A percentile compares a stretch with the other conserved stretches of the same genome.
phyloP scores from a whole-genome alignment of 2,888 invertebrate species.

The Cosmopolites sordidus region DNA sequence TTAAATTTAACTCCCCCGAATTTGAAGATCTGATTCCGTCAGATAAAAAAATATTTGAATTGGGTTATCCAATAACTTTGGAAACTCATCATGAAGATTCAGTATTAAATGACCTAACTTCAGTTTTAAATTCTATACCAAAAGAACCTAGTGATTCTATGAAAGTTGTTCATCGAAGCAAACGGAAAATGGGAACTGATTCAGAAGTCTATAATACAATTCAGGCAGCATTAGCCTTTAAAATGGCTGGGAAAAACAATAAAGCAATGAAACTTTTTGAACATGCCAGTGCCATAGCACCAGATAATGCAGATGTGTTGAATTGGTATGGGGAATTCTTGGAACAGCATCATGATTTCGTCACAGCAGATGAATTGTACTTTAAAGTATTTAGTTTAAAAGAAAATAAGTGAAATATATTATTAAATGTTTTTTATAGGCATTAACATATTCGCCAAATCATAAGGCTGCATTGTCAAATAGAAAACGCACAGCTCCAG shows the following conservation, averaged over 20 bases:
- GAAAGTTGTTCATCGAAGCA: constrained; percentile 26
- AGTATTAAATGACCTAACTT: constrained; percentile 39
- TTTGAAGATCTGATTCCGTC: constrained; percentile 46
- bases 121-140: constrained; percentile 36
- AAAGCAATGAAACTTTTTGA: constrained; percentile 84
- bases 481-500: constrained; percentile 76
- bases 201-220: constrained; percentile 81
- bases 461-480: constrained; percentile 77
- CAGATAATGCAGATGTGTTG: constrained; percentile 87
- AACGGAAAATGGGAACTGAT: constrained; percentile 45
- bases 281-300: constrained; percentile 88
- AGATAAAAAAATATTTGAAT: constrained; percentile 31
- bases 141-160: constrained; percentile 20
- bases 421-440: constrained; percentile 42
- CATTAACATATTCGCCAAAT: constrained; percentile 77
- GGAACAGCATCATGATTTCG: constrained; percentile 79
- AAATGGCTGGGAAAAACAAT: constrained; percentile 72
- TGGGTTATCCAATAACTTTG: constrained; percentile 33
- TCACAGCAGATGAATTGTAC: constrained; percentile 88
- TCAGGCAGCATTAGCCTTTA: constrained; percentile 81
- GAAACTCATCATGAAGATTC: constrained; percentile 35
- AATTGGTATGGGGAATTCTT: constrained; percentile 91
- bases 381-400: constrained; percentile 55
- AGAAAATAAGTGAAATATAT: not conserved
- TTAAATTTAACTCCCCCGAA: constrained; percentile 38